Evolutionary conservation across 2,113 vertebrate species (phyloP), one percentile per base, ranked within the genome.

Genomic region (Danio rerio): DNA sequence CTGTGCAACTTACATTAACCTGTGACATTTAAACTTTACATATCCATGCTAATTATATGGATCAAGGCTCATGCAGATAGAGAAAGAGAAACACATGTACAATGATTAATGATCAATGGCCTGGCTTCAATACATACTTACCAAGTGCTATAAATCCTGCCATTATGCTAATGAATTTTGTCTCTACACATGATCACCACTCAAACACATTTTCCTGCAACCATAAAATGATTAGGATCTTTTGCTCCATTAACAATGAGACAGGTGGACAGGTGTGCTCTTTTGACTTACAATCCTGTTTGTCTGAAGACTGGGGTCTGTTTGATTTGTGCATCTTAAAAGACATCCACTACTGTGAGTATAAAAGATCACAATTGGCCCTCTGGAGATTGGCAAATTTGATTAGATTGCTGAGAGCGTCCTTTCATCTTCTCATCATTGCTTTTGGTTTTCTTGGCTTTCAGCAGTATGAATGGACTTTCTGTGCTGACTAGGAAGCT

Each of bases 241-340:
- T 77, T 11, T n/a, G 16, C 0, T 0, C 11, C 16, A 50, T 77
- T 16, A 62, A 45, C 58, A 59, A 75, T 45, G n/a, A 75, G 55
- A 45, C n/a, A 45, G 72, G 42, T 45, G 71, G 12, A 42, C 56
- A n/a, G n/a, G 42, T 73, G 12, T 75, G 16, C 69, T 74, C 3
- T 58, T 75, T 42, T 58, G 6, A 59, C 42, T 45, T 62, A 16
- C 3, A 18, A 21, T 59, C 43, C 65, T 77, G 5, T 84, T 98
- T 96, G 97, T 99, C 85, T 97, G 0, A 96, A 99, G 93, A 98
- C 98, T 90, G 97, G 98, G 87, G 95, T 96, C 0, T 93, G 97
- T 98, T 65, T 98, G 97, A 93, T 98, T 96, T 0, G 96, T 97
- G 74, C 91, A 94, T 85, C 71, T 55, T 55, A 84, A 95, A 91